Evolutionary conservation across 2,888 invertebrate species (phyloP).

Genomic region (Aromia moschata): DNA sequence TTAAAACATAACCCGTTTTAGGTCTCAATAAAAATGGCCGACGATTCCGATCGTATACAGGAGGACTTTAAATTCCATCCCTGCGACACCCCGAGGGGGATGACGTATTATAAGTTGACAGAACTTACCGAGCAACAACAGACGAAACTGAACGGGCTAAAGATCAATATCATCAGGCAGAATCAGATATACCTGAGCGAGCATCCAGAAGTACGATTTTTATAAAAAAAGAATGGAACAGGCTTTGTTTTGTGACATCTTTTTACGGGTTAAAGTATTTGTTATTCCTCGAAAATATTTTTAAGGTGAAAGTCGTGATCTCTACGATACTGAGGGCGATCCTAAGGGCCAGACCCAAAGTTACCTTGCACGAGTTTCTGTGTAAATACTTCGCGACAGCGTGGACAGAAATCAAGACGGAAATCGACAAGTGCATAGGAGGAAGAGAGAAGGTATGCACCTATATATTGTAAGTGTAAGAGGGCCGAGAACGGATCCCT

Average conservation of each 20-base stretch:
- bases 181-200: constrained; percentile 54
- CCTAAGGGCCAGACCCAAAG: constrained; percentile 47
- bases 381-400: constrained; percentile 48
- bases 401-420: constrained; percentile 44
- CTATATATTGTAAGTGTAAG: neutral
- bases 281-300: constrained; percentile 18
- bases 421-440: constrained; percentile 35
- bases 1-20: neutral
- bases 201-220: constrained; percentile 54
- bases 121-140: constrained; percentile 54
- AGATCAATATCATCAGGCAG: constrained; percentile 49
- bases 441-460: too few relatives aligned
- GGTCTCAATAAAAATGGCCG: constrained; percentile 49
- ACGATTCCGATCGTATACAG: constrained; percentile 45
- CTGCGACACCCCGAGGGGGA: constrained; percentile 53
- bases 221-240: neutral
- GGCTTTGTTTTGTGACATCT: too few relatives aligned
- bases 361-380: constrained; percentile 48
- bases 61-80: constrained; percentile 51
- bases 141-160: constrained; percentile 49
- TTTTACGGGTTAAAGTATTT: too few relatives aligned
- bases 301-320: constrained; percentile 53
- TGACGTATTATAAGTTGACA: constrained; percentile 50
- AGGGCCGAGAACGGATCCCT: neutral
- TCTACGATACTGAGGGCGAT: constrained; percentile 48